Base-by-base conservation (phyloP, 2,888 invertebrate genomes). In the Clunio marinus region DNA sequence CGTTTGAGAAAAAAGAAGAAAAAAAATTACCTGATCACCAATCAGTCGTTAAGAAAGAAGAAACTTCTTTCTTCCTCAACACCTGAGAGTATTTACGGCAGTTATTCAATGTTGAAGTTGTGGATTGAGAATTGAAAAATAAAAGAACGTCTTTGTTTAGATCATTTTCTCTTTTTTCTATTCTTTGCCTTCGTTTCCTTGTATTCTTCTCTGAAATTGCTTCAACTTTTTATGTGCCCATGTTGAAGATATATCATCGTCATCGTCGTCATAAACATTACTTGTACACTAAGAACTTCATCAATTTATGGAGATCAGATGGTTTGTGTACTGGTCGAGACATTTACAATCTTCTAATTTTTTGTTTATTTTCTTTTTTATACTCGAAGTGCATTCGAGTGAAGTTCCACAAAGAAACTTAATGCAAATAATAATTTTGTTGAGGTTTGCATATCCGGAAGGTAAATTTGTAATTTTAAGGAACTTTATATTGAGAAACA, bases 21-120 rank as follows among this genome's bases (percentile, higher is more conserved):
- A 27, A 65, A 65, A 25, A 28, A 27, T 65, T 65, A 65, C 65
- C 65, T 65, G 65, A 41, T 65, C 20, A 45, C 41, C 13, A n/a
- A n/a, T n/a, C n/a, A 27, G 5, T 62, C 37, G 62, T 37, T 62
- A n/a, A 37, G 24, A 37, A 10, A 17, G n/a, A 58, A 59, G 22
- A 55, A 45, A 55, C 17, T 20, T 8, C 8, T 22, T 24, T 24
- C 55, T 32, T 59, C 35, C 13, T n/a, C 46, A 66, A 66, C 66
- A 66, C 66, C 66, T 66, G 65, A 59, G 17, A 15, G 15, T 5
- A 22, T 32, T 55, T 55, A 55, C 24, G 55, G 7, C 55, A 55
- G 55, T 55, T 55, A 17, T 55, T 55, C 55, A 22, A 55, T 55
- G 10, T n/a, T 20, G 10, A 55, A 10, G 45, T 15, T 45, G 45